Evolutionary conservation across 2,113 vertebrate species (phyloP).

Genomic region (Lycaon pictus): DNA sequence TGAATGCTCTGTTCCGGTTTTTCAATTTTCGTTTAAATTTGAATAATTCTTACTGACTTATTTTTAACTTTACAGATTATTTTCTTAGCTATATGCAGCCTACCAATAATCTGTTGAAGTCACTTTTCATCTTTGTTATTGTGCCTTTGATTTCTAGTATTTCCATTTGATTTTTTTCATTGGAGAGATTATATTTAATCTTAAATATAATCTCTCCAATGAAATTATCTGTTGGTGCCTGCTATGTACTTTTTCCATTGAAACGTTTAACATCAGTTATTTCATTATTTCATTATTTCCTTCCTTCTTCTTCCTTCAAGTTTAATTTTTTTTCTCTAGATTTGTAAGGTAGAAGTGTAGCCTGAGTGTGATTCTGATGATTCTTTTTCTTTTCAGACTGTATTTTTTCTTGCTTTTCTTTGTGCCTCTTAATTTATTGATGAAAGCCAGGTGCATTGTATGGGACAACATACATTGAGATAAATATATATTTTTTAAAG

Average conservation of each 20-base stretch:
- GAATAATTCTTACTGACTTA: neutral
- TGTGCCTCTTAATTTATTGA: neutral
- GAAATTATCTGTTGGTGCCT: neutral
- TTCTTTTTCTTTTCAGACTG: neutral
- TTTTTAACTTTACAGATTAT: neutral
- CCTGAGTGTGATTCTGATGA: neutral
- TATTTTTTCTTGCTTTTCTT: neutral
- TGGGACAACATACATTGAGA: neutral
- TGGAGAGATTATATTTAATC: too few species aligned
- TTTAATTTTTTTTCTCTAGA: constrained; percentile 14
- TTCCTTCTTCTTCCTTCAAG: neutral
- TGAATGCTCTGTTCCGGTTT: neutral
- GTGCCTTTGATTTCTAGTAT: neutral
- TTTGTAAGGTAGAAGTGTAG: neutral
- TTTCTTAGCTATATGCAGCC: neutral
- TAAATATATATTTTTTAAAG: neutral
- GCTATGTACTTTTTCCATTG: neutral
- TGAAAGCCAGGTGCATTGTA: neutral
- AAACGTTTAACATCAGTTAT: neutral
- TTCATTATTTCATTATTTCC: neutral
- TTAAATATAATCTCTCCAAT: neutral
- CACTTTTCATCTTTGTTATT: neutral
- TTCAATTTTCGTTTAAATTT: neutral
- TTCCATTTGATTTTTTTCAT: neutral
- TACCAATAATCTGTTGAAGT: neutral